Percentiles rank a stretch among this genome's conserved stretches.
These are phyloP conservation scores for Amyelois transitella DNA, from an alignment of 1,140 invertebrate genomes.

Conservation along the genomic window DNA sequence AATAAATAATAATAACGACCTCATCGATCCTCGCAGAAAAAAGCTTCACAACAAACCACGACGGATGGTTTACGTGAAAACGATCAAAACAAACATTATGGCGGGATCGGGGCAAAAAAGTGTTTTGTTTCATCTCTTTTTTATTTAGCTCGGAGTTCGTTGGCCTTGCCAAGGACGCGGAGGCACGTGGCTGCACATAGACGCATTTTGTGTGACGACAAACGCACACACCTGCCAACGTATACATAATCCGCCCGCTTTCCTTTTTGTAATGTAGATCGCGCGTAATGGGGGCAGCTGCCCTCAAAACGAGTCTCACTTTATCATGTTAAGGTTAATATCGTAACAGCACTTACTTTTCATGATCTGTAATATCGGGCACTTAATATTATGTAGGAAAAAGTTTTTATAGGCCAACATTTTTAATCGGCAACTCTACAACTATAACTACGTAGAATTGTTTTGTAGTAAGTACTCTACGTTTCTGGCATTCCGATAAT, in stretches of 20 bases:
- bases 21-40: conserved; percentile 35
- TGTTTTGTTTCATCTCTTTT: conserved; percentile 47
- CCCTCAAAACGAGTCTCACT: not conserved
- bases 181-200: conserved; percentile 53
- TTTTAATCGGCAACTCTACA: too few species aligned
- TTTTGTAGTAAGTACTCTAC: too few species aligned
- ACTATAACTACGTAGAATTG: too few species aligned
- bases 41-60: conserved; percentile 35
- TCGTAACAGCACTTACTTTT: not conserved
- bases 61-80: conserved; percentile 60
- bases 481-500: too few species aligned
- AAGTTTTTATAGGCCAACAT: too few species aligned
- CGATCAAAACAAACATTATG: conserved; percentile 66
- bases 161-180: conserved; percentile 60
- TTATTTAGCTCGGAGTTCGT: conserved; percentile 51
- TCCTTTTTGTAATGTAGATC: conserved; percentile 6
- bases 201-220: conserved; percentile 44
- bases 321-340: not conserved
- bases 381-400: not conserved
- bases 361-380: not conserved
- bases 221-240: conserved; percentile 28
- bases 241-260: conserved; percentile 11
- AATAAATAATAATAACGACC: conserved; percentile 41
- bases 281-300: conserved; percentile 3
- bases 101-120: conserved; percentile 51